These are phyloP conservation scores for Himalopsyche japonica DNA, from an alignment of 2,888 invertebrate genomes.

Conservation along the genomic window DNA sequence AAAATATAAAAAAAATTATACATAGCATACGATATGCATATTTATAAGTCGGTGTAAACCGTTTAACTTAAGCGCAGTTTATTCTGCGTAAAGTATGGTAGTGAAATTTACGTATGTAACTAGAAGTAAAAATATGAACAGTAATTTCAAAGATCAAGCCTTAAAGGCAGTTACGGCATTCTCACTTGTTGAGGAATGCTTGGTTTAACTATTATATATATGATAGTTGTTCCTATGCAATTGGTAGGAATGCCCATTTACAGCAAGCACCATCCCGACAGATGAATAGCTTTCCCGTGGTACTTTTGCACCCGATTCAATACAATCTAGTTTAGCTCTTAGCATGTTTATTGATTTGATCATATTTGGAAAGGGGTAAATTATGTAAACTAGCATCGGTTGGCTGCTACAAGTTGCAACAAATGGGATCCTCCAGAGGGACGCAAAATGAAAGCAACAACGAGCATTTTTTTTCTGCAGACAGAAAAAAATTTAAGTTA, in stretches of 20 bases:
- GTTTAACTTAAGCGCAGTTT: no score
- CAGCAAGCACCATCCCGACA: neutral
- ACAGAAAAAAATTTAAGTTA: no score
- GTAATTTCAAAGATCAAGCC: no score
- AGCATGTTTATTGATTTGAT: constrained; percentile 8
- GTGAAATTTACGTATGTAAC: no score
- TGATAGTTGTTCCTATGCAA: neutral
- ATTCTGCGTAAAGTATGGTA: no score
- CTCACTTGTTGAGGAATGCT: neutral
- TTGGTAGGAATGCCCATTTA: neutral
- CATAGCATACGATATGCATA: no score
- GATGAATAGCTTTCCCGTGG: neutral
- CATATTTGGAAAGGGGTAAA: neutral
- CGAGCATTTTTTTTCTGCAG: neutral
- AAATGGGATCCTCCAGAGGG: neutral
- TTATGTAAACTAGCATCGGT: neutral
- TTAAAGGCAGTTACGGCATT: no score
- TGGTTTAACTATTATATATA: neutral
- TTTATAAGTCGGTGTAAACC: no score
- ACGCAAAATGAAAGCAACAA: neutral
- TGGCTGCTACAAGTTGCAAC: neutral
- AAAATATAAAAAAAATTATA: no score
- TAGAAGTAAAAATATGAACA: no score
- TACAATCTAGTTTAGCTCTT: neutral
- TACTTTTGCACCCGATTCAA: neutral